Conservation (phyloP, 2,113 vertebrate species). For the Telmatochromis sp. region DNA sequence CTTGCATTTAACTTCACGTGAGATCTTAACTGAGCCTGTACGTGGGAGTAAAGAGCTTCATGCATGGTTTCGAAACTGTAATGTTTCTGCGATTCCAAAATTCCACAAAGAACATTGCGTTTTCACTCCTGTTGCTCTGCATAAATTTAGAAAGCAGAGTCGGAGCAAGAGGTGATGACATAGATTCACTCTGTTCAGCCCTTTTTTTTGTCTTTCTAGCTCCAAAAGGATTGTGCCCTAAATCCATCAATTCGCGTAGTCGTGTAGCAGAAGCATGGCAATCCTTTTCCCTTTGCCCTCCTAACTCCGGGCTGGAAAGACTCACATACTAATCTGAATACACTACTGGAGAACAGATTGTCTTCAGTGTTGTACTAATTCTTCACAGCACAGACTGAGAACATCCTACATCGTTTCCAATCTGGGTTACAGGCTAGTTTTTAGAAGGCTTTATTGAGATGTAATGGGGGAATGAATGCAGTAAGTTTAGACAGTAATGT, state of each 20-base stretch:
- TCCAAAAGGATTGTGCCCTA: neutral
- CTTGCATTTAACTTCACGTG: neutral
- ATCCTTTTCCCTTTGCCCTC: slow-evolving; percentile 5
- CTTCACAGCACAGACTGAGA: neutral
- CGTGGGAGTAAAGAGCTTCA: neutral
- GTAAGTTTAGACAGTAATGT: neutral
- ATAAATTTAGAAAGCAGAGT: neutral
- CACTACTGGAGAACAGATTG: neutral
- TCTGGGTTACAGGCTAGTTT: neutral
- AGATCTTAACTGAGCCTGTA: neutral
- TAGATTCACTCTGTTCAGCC: neutral
- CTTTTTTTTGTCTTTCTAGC: neutral
- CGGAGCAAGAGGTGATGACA: neutral
- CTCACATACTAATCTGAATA: neutral
- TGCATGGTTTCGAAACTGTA: neutral
- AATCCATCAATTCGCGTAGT: neutral
- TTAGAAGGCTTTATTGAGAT: neutral
- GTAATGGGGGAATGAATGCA: neutral
- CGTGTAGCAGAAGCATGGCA: neutral
- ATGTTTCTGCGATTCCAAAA: neutral
- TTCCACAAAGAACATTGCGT: neutral
- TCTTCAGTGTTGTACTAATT: neutral
- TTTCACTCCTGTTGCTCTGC: neutral
- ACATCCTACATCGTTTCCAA: neutral
- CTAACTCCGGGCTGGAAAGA: neutral